Conservation (phyloP, 1,140 invertebrate genomes). For the Ostrea denselamellosa region DNA sequence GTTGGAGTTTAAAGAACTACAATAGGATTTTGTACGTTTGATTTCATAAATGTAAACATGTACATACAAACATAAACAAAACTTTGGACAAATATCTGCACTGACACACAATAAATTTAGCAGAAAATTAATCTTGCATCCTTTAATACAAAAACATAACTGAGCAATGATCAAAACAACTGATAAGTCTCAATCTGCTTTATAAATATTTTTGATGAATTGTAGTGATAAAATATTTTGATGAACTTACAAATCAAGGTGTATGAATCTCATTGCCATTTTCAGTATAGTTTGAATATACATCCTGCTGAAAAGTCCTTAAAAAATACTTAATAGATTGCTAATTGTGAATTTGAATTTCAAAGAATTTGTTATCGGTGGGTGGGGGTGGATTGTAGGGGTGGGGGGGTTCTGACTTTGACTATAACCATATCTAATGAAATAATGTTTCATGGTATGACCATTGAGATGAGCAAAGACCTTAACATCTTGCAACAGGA, state of each 20-base stretch:
- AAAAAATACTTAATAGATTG: too few species aligned
- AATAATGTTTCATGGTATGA: too few species aligned
- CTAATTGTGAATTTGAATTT: too few species aligned
- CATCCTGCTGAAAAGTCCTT: neutral
- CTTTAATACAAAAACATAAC: neutral
- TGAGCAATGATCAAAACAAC: neutral
- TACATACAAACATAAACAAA: neutral
- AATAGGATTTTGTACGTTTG: neutral
- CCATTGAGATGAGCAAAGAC: too few species aligned
- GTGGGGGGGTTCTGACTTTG: too few species aligned
- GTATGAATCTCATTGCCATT: neutral
- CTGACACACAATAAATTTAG: constrained; percentile 9
- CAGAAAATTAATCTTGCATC: neutral
- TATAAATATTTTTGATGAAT: constrained; percentile 12
- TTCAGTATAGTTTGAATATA: too few species aligned
- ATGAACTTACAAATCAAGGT: neutral
- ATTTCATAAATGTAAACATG: neutral
- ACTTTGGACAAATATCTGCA: neutral
- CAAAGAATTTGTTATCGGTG: too few species aligned
- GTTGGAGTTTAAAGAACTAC: neutral
- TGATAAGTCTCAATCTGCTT: neutral
- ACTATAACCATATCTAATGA: too few species aligned
- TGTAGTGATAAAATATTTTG: neutral
- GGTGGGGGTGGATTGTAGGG: too few species aligned
- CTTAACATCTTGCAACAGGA: too few species aligned